Evolutionary conservation across 1,140 invertebrate genomes (phyloP).

Genomic region (Zaprionus nigranus): DNA sequence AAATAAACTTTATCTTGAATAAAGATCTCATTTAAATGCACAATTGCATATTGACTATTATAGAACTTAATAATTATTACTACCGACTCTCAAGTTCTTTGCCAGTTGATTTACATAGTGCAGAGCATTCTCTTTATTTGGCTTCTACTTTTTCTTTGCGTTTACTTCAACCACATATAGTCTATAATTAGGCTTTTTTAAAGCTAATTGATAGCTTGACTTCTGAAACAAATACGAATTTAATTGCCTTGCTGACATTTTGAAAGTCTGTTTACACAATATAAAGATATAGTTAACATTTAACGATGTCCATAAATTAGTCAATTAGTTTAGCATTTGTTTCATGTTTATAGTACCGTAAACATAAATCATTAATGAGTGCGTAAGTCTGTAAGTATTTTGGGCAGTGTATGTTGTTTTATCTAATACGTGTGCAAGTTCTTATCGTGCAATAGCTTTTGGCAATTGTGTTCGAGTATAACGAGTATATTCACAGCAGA

Average conservation of each 20-base stretch:
- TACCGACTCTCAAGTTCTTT: not conserved
- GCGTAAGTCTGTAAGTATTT: not conserved
- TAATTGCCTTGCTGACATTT: not conserved
- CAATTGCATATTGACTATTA: no score
- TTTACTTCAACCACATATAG: not conserved
- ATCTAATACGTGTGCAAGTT: not conserved
- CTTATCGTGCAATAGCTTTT: conserved; percentile 24
- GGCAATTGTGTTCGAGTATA: not conserved
- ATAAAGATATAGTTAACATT: no score
- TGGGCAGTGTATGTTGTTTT: not conserved
- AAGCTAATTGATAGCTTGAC: not conserved
- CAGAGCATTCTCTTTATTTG: not conserved
- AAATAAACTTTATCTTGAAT: no score
- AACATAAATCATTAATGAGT: not conserved
- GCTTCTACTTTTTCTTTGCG: not conserved
- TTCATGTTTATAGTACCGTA: not conserved
- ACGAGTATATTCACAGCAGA: not conserved
- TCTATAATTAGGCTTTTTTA: not conserved
- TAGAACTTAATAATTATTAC: no score
- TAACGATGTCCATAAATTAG: not conserved
- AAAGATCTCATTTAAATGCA: no score
- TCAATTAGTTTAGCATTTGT: not conserved
- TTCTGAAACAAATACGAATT: not conserved
- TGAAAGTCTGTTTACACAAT: not conserved
- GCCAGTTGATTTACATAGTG: not conserved